These are phyloP conservation scores for Gryon sp. DNA, from an alignment of 1,140 invertebrate species.

Conservation along the genomic window DNA sequence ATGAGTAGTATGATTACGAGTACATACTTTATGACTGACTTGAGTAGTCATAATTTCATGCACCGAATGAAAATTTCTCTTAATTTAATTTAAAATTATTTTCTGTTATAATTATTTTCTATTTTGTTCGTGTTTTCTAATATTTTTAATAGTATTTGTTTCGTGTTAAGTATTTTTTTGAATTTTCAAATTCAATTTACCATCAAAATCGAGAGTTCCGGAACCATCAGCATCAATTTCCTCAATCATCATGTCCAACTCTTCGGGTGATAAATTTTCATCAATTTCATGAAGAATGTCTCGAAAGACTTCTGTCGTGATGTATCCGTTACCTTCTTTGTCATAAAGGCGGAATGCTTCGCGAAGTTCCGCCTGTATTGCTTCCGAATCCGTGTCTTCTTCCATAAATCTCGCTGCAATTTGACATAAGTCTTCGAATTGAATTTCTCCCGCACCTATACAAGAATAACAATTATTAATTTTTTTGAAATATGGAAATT, in stretches of 20 bases:
- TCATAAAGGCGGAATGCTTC: conserved; percentile 94
- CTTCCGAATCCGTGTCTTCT: conserved; percentile 88
- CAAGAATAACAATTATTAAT: not conserved
- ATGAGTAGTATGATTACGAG: too few relatives aligned
- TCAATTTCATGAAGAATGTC: conserved; percentile 92
- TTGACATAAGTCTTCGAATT: conserved; percentile 93
- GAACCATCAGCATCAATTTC: conserved; percentile 93
- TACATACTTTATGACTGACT: too few relatives aligned
- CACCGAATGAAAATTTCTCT: too few relatives aligned
- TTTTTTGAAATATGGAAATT: not conserved
- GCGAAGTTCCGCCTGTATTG: conserved; percentile 89
- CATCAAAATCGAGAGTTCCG: conserved; percentile 85
- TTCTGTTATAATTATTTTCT: too few relatives aligned
- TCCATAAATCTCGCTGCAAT: conserved; percentile 87
- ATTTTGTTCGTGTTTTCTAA: too few relatives aligned
- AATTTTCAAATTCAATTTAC: too few relatives aligned
- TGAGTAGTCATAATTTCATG: too few relatives aligned
- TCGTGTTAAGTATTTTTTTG: too few relatives aligned
- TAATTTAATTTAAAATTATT: too few relatives aligned
- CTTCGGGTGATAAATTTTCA: conserved; percentile 90
- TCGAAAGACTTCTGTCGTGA: conserved; percentile 89
- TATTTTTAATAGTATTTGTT: too few relatives aligned
- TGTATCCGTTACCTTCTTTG: conserved; percentile 93
- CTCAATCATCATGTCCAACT: conserved; percentile 91
- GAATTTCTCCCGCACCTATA: conserved; percentile 89